Conservation (phyloP, 2,888 invertebrate genomes). For the Pediacus dermestoides region DNA sequence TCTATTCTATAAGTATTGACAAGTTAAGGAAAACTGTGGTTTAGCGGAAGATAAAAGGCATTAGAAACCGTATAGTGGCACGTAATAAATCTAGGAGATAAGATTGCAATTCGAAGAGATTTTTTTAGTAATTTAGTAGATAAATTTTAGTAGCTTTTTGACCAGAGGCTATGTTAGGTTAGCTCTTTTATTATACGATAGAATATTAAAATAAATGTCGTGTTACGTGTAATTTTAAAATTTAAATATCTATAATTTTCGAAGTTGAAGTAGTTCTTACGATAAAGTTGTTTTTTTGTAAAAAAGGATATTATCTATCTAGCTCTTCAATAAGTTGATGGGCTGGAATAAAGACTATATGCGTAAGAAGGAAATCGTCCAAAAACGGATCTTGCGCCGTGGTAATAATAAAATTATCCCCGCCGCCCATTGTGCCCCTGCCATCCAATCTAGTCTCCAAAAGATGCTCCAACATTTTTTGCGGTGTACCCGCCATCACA, state of each 20-base stretch:
- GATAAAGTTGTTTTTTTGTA: constrained; percentile 2
- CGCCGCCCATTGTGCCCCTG: constrained; percentile 51
- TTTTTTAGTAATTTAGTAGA: too few species aligned
- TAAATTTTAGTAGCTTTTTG: too few species aligned
- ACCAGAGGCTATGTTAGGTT: too few species aligned
- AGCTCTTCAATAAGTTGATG: constrained; percentile 70
- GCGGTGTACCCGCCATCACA: constrained; percentile 82
- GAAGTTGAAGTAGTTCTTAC: too few species aligned
- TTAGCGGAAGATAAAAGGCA: constrained; percentile 3
- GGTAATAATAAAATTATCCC: constrained; percentile 46
- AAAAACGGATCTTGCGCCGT: constrained; percentile 66
- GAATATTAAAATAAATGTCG: too few species aligned
- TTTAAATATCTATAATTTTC: too few species aligned
- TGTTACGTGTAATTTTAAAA: too few species aligned
- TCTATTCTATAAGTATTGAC: constrained; percentile 56
- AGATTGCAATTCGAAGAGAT: too few species aligned
- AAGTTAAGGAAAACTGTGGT: constrained; percentile 47
- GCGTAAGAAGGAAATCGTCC: constrained; percentile 79
- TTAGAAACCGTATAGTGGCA: neutral
- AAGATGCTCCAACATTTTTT: constrained; percentile 82
- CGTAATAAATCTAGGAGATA: too few species aligned
- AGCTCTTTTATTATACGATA: too few species aligned
- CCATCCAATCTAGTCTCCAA: constrained; percentile 74
- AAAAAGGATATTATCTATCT: constrained; percentile 74
- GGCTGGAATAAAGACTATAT: constrained; percentile 78